phyloP scores from a whole-genome alignment of 2,888 invertebrate species.

The Adelognathus sp. region DNA sequence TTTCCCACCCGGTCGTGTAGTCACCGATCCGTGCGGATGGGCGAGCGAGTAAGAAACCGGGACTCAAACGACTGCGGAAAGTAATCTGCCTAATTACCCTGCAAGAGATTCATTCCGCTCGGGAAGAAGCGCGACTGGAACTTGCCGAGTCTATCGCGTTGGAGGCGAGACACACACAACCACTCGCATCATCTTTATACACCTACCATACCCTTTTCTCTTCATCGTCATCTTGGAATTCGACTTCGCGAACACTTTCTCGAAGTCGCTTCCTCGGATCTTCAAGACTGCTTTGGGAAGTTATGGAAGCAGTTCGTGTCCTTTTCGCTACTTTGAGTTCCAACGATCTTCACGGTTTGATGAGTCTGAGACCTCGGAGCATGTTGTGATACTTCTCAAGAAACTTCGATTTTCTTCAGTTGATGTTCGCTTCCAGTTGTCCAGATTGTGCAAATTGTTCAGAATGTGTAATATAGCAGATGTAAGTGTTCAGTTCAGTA shows the following conservation, averaged over 20 bases:
- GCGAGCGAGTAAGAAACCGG: slow-evolving; percentile 70
- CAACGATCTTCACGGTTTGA: no score
- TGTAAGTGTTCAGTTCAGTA: no score
- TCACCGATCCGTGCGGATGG: slow-evolving; percentile 59
- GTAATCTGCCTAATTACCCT: slow-evolving; percentile 81
- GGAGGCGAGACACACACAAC: slow-evolving; percentile 8
- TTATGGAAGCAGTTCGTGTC: not conserved
- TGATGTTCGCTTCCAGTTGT: no score
- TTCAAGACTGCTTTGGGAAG: not conserved
- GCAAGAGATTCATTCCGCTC: slow-evolving; percentile 78
- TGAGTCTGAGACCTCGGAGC: no score
- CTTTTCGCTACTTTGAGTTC: not conserved
- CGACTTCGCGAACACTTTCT: not conserved
- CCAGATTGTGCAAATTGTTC: no score
- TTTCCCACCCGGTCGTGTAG: slow-evolving; percentile 18
- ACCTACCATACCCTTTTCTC: slow-evolving; percentile 31
- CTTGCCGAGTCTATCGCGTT: not conserved
- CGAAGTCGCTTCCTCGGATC: not conserved
- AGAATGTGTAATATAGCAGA: no score
- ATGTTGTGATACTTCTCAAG: no score
- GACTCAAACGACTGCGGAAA: slow-evolving; percentile 79
- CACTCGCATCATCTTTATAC: slow-evolving; percentile 20
- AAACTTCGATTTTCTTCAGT: no score
- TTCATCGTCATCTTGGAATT: slow-evolving; percentile 19
- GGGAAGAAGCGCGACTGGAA: slow-evolving; percentile 51